These are phyloP conservation scores for Anticlea derivata DNA, from an alignment of 2,888 invertebrate species.

Conservation along the genomic window DNA sequence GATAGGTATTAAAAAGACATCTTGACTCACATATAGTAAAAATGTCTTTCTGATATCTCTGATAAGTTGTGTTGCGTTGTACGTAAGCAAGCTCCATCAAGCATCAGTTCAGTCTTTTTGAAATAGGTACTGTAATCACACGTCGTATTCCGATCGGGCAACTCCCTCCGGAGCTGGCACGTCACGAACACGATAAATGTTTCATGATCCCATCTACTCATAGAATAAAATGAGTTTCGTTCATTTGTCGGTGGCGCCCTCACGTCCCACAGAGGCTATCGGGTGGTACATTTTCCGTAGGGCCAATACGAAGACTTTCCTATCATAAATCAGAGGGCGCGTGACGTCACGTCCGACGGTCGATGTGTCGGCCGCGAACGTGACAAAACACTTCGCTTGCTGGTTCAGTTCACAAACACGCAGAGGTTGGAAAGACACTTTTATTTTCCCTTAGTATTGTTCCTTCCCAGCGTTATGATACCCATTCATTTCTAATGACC, in stretches of 20 bases:
- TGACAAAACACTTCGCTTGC: conserved; percentile 63
- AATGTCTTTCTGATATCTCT: too few relatives aligned
- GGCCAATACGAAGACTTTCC: conserved; percentile 58
- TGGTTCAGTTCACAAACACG: conserved; percentile 33
- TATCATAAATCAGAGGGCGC: conserved; percentile 73
- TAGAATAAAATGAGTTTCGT: conserved; percentile 67
- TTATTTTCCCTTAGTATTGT: too few relatives aligned
- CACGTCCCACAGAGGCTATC: conserved; percentile 70
- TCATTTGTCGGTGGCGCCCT: conserved; percentile 55
- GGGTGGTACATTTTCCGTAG: conserved; percentile 64
- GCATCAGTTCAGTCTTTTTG: conserved; percentile 11
- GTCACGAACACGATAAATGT: conserved; percentile 50
- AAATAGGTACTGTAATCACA: conserved; percentile 21
- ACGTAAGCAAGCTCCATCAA: conserved; percentile 14
- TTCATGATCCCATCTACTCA: conserved; percentile 53
- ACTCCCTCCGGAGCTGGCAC: conserved; percentile 23
- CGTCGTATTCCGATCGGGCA: conserved; percentile 22
- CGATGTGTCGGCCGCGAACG: conserved; percentile 65
- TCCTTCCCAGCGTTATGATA: too few relatives aligned
- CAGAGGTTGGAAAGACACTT: conserved; percentile 19
- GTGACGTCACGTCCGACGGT: conserved; percentile 69
- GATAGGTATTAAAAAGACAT: too few relatives aligned
- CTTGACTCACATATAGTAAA: too few relatives aligned
- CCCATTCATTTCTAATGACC: too few relatives aligned
- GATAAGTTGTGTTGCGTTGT: background rate